Conservation (phyloP, 2,888 invertebrate species). For the Epiblema foenella region DNA sequence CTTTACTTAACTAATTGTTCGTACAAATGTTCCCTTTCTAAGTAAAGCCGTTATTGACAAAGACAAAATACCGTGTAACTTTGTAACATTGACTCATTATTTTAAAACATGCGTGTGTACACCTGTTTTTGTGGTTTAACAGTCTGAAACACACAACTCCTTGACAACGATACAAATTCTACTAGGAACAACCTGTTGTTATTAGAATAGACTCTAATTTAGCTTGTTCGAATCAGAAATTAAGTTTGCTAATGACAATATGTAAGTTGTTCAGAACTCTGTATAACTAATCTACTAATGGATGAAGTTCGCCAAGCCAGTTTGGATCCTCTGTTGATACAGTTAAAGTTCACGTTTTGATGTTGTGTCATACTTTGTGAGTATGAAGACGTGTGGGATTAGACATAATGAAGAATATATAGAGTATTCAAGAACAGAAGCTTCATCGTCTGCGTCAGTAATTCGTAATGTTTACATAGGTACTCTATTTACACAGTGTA, state of each 20-base stretch:
- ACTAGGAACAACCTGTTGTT: background rate
- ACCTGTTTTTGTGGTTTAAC: slow-evolving; percentile 51
- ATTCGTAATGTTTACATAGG: background rate
- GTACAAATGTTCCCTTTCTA: background rate
- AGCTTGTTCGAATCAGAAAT: background rate
- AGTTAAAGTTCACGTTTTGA: slow-evolving; percentile 53
- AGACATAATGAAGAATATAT: slow-evolving; percentile 4
- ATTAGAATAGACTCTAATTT: background rate
- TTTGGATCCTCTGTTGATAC: slow-evolving; percentile 56
- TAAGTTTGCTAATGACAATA: slow-evolving; percentile 56
- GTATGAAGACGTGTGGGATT: slow-evolving; percentile 19
- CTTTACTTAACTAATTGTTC: background rate
- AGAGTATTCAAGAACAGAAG: background rate
- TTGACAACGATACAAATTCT: slow-evolving; percentile 12
- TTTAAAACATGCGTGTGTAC: slow-evolving; percentile 48
- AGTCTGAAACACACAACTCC: slow-evolving; percentile 34
- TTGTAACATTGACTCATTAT: slow-evolving; percentile 56
- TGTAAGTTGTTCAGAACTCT: slow-evolving; percentile 60
- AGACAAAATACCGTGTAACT: slow-evolving; percentile 48
- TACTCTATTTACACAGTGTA: no score
- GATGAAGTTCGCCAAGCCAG: slow-evolving; percentile 50
- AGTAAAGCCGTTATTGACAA: slow-evolving; percentile 32
- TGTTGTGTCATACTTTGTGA: background rate
- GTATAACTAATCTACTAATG: slow-evolving; percentile 74
- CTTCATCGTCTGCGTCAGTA: background rate